Base-by-base conservation (phyloP, 2,797 vertebrate species). In the Poecilia picta region DNA sequence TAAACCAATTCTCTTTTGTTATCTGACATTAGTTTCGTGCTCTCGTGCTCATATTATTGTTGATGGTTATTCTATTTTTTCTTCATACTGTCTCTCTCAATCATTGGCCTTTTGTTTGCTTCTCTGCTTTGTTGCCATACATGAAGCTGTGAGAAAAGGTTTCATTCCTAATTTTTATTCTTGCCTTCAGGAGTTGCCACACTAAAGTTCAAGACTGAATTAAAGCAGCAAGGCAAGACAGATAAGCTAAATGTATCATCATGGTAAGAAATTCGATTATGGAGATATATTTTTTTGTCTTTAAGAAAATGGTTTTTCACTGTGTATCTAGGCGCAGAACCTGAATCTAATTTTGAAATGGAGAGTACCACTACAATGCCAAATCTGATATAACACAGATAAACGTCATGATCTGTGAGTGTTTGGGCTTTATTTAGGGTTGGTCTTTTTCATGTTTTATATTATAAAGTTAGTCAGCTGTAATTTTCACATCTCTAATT, bases 81-180 rank as follows among this genome's bases (percentile, higher is more conserved):
- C 80, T 43, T 4, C 2, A 76, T 31, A 75, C 59, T 66, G 15
- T 83, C 75, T 64, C 2, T 5, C 23, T 73, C 36, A 47, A 74
- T 77, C 72, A 72, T 23, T 78, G 75, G 71, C 62, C 78, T 86
- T 55, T 82, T 79, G 53, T 85, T 80, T 83, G 71, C 36, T 47
- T 83, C 15, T 25, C 8, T 74, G 72, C 74, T 88, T 75, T 51
- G 20, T 57, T 36, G 47, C n/a, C 12, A 41, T 49, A 16, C 74
- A 88, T 73, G 80, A 87, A 83, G 5, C 59, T 68, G 31, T 55
- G 11, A 78, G 68, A 83, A 77, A 79, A 11, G 25, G 49, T 45
- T 45, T 45, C 5, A 33, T 62, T 62, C 33, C 28, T 12, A n/a
- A n/a, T 72, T 4, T 74, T 73, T 70, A 15, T 74, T 25, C 51